These are phyloP conservation scores for Hemiscyllium ocellatum DNA, from an alignment of 2,113 vertebrate genomes.

Conservation along the genomic window DNA sequence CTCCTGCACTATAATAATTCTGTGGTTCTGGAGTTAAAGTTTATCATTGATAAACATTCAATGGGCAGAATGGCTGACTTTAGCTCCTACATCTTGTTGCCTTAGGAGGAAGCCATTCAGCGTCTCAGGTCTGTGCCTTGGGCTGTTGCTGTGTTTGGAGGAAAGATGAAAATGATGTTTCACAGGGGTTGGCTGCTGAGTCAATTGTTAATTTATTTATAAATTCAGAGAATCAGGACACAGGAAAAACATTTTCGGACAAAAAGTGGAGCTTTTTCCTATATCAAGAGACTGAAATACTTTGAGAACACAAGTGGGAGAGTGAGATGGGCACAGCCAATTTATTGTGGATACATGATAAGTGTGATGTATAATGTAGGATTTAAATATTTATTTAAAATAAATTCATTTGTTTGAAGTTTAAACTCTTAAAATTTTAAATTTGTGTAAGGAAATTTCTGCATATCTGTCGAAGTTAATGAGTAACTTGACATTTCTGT, in stretches of 20 bases:
- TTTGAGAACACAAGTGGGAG: background rate
- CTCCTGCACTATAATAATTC: too few relatives aligned
- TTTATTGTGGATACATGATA: background rate
- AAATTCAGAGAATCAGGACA: background rate
- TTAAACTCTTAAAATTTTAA: too few relatives aligned
- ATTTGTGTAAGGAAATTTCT: too few relatives aligned
- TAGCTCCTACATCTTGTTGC: too few relatives aligned
- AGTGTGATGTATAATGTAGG: too few relatives aligned
- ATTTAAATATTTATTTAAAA: too few relatives aligned
- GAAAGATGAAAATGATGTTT: background rate
- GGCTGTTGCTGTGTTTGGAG: background rate
- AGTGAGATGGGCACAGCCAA: background rate
- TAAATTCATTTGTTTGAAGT: too few relatives aligned
- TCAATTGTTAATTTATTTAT: background rate
- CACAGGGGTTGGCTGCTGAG: background rate
- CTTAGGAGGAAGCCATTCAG: background rate
- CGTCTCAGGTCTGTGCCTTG: background rate
- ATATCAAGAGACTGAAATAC: background rate
- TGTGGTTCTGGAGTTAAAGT: too few relatives aligned
- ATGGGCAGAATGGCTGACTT: too few relatives aligned
- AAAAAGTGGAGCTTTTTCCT: background rate
- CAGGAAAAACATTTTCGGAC: background rate
- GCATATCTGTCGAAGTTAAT: too few relatives aligned
- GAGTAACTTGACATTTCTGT: too few relatives aligned
- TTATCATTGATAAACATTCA: too few relatives aligned